A percentile compares a stretch with the other conserved stretches of the same genome.
These are phyloP conservation scores for Theropithecus gelada DNA, from an alignment of 2,113 vertebrate genomes.

Conservation along the genomic window DNA sequence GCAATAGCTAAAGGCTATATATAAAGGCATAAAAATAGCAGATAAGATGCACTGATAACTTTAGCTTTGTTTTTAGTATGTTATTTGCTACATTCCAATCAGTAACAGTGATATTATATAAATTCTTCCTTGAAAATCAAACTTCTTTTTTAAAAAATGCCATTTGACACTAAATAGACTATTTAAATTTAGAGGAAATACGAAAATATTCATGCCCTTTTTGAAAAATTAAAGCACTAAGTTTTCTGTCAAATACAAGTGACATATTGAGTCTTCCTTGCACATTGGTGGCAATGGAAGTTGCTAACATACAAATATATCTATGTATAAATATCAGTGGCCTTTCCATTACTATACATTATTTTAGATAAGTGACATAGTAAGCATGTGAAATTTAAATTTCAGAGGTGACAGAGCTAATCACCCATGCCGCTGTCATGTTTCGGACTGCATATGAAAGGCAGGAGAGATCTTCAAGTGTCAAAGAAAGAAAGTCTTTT, in stretches of 20 bases:
- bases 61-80: not conserved
- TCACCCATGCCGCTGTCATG: constrained; percentile 66
- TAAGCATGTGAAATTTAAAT: constrained; percentile 49
- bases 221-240: constrained; percentile 53
- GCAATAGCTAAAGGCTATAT: not conserved
- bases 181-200: constrained; percentile 12
- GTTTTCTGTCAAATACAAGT: constrained; percentile 18
- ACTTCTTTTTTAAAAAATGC: not conserved
- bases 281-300: not conserved
- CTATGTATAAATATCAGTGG: constrained; percentile 42
- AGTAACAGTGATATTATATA: not conserved
- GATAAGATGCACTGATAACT: not conserved
- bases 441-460: constrained; percentile 59
- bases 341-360: not conserved
- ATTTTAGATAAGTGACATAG: constrained; percentile 45
- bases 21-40: not conserved
- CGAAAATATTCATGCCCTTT: not conserved
- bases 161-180: not conserved
- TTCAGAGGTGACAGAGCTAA: constrained; percentile 57
- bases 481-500: constrained; percentile 51
- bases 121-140: constrained; percentile 1
- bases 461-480: constrained; percentile 50
- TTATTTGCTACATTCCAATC: not conserved
- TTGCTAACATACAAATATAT: constrained; percentile 29
- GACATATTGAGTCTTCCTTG: constrained; percentile 24